phyloP scores from a whole-genome alignment of 2,888 invertebrate species.

The Agonopterix subpropinquella region DNA sequence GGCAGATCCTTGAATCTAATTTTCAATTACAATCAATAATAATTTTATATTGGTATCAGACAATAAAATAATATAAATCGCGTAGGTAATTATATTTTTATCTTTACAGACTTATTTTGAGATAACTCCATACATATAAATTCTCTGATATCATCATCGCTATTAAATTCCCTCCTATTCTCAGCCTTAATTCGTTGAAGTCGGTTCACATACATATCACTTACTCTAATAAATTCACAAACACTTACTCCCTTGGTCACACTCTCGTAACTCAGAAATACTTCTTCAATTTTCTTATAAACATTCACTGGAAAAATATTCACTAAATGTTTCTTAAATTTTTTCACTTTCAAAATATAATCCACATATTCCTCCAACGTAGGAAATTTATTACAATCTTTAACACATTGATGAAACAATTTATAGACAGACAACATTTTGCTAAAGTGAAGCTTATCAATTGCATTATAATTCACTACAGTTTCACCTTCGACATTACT shows the following conservation, averaged over 20 bases:
- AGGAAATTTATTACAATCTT: conserved; percentile 13
- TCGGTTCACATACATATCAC: conserved; percentile 13
- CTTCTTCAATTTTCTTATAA: neutral
- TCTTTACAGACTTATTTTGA: conserved; percentile 8
- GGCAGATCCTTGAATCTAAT: too few species aligned
- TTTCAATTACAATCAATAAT: too few species aligned
- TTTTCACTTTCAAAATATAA: conserved; percentile 15
- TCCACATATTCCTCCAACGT: conserved; percentile 14
- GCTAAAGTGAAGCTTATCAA: conserved; percentile 19
- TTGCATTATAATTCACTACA: conserved; percentile 12
- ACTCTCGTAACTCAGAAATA: conserved; percentile 11
- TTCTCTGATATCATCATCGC: conserved; percentile 17
- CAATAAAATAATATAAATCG: too few species aligned
- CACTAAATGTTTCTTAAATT: conserved; percentile 10
- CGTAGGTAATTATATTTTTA: too few species aligned
- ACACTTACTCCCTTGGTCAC: conserved; percentile 14
- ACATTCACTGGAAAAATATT: conserved; percentile 16
- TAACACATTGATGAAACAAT: conserved; percentile 15
- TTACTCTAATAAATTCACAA: conserved; percentile 13
- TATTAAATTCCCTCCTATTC: conserved; percentile 14
- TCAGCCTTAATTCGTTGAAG: conserved; percentile 21
- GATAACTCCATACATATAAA: conserved; percentile 17
- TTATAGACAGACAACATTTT: conserved; percentile 17
- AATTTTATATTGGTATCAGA: too few species aligned
- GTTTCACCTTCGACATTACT: conserved; percentile 9